Evolutionary conservation across 2,113 vertebrate genomes (phyloP).

Genomic region (Alligator sinensis): DNA sequence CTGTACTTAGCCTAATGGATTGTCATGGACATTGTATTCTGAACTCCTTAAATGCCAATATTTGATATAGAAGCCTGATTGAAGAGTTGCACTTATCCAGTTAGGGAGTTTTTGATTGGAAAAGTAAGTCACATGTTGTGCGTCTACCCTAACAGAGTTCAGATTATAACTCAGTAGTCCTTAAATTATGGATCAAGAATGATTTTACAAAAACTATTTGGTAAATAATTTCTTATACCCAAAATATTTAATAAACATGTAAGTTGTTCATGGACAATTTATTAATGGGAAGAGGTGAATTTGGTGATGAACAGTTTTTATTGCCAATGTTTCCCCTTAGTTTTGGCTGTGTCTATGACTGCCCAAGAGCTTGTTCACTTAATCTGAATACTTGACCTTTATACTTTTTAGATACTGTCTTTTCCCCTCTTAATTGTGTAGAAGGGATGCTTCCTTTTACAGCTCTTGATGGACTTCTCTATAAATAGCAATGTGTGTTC

Average conservation of each 20-base stretch:
- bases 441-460: conserved; percentile 43
- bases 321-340: not conserved
- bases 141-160: not conserved
- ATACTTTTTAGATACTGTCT: conserved; percentile 32
- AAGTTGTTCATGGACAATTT: not conserved
- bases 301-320: not conserved
- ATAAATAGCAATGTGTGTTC: conserved; percentile 77
- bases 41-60: not conserved
- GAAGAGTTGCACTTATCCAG: not conserved
- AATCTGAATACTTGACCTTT: conserved; percentile 66
- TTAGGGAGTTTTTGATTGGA: not conserved
- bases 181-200: not conserved
- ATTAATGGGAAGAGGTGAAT: not conserved
- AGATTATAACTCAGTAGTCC: not conserved
- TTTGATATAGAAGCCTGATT: not conserved
- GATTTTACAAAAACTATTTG: not conserved
- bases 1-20: not conserved
- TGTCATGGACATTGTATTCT: not conserved
- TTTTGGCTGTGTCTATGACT: conserved; percentile 14
- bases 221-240: not conserved
- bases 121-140: too few species aligned
- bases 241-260: not conserved
- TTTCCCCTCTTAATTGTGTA: conserved; percentile 48
- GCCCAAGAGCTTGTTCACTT: conserved; percentile 53
- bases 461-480: conserved; percentile 61